A percentile compares a stretch with the other conserved stretches of the same genome.
Conservation (phyloP, 2,797 vertebrate genomes). For the Typhlichthys eigenmanni region DNA sequence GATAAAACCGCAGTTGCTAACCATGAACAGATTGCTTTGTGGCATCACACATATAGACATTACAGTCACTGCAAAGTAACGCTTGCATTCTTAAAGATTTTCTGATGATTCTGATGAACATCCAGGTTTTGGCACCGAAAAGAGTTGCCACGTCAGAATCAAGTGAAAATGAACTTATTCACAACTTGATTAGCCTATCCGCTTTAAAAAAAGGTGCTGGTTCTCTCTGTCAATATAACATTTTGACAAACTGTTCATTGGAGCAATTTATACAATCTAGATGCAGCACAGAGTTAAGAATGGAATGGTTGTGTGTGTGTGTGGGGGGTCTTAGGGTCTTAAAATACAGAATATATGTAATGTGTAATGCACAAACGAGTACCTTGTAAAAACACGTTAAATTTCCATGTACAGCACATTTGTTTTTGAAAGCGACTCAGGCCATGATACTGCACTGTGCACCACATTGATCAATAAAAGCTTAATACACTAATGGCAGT, state of each 20-base stretch:
- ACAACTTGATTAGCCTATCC: constrained; percentile 17
- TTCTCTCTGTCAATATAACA: background rate
- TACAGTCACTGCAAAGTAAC: constrained; percentile 39
- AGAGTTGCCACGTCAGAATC: background rate
- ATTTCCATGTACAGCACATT: too few relatives aligned
- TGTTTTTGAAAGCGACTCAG: too few relatives aligned
- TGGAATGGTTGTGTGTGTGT: background rate
- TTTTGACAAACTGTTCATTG: too few relatives aligned
- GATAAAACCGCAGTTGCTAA: constrained; percentile 36
- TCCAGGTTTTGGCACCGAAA: constrained; percentile 24
- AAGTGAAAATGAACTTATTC: background rate
- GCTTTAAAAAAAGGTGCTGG: constrained; percentile 5
- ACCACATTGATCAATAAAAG: too few relatives aligned
- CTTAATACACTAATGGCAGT: too few relatives aligned
- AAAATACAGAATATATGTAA: too few relatives aligned
- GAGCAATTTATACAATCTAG: too few relatives aligned
- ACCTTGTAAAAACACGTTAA: too few relatives aligned
- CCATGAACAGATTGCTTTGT: constrained; percentile 54
- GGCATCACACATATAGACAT: constrained; percentile 25
- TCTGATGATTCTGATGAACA: constrained; percentile 19
- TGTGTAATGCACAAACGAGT: too few relatives aligned
- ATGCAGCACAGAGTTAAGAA: too few relatives aligned
- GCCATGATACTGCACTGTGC: too few relatives aligned
- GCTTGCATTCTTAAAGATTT: constrained; percentile 34
- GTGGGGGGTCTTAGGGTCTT: too few relatives aligned